These are phyloP conservation scores for Acropora yongei DNA, from an alignment of 64 coral and sea anemone species.

Conservation along the genomic window DNA sequence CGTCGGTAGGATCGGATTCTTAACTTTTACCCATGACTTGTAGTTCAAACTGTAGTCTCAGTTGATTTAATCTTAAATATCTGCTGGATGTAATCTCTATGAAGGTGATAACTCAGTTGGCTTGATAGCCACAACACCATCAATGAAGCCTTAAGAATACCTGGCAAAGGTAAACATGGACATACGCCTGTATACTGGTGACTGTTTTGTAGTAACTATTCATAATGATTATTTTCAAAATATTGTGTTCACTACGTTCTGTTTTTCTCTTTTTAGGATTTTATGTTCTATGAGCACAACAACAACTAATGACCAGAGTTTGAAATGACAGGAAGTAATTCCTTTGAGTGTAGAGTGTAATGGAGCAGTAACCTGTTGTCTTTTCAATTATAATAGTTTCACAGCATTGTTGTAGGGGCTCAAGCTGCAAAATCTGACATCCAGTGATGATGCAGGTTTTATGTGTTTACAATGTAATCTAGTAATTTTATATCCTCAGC, in stretches of 20 bases:
- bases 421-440: too few species aligned
- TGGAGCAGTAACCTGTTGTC: background rate
- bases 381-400: too few species aligned
- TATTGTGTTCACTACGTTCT: background rate
- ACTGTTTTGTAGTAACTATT: too few species aligned
- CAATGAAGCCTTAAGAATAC: background rate
- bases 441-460: too few species aligned
- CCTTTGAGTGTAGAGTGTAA: background rate
- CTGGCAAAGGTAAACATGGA: background rate
- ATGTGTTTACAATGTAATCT: too few species aligned
- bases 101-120: background rate
- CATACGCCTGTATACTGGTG: too few species aligned
- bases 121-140: background rate
- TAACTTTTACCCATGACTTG: too few species aligned
- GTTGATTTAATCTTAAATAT: background rate
- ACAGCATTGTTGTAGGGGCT: too few species aligned
- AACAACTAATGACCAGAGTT: background rate
- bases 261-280: slow-evolving; percentile 29
- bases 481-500: too few species aligned
- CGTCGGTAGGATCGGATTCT: too few species aligned
- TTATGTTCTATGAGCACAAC: slow-evolving; percentile 58
- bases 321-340: background rate
- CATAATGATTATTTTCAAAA: background rate
- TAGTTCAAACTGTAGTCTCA: background rate
- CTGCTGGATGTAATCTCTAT: background rate